Evolutionary conservation across 2,113 vertebrate species (phyloP).

Genomic region (Erythrolamprus reginae): DNA sequence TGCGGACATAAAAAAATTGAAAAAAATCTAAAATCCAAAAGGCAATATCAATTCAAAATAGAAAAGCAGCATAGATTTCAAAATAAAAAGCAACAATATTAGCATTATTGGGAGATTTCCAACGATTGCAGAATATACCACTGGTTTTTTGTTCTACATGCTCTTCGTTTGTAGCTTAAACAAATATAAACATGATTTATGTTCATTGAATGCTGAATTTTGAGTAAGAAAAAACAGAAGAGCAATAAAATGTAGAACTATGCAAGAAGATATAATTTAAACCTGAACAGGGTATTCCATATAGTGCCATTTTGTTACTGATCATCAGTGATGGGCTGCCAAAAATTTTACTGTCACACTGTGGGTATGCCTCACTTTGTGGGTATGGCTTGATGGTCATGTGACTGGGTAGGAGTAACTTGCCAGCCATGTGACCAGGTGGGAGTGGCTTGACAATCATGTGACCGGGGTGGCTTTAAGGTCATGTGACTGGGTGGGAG

Average conservation of each 20-base stretch:
- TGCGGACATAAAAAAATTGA: background rate
- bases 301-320: background rate
- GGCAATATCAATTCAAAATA: background rate
- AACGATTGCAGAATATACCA: background rate
- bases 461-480: too few species aligned
- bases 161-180: background rate
- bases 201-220: background rate
- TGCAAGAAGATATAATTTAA: background rate
- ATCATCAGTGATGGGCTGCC: too few species aligned
- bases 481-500: too few species aligned
- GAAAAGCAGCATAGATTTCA: background rate
- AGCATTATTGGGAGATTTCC: background rate
- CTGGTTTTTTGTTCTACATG: background rate
- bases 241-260: background rate
- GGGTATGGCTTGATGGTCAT: too few species aligned
- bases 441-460: too few species aligned
- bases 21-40: background rate
- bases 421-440: too few species aligned
- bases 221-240: background rate
- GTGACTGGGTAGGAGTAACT: too few species aligned
- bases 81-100: background rate
- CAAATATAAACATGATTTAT: background rate
- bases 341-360: too few species aligned
- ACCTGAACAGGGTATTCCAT: background rate
- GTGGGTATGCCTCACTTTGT: too few species aligned